Base-by-base conservation (phyloP, 2,113 vertebrate species). In the Clarias macrocephalus region DNA sequence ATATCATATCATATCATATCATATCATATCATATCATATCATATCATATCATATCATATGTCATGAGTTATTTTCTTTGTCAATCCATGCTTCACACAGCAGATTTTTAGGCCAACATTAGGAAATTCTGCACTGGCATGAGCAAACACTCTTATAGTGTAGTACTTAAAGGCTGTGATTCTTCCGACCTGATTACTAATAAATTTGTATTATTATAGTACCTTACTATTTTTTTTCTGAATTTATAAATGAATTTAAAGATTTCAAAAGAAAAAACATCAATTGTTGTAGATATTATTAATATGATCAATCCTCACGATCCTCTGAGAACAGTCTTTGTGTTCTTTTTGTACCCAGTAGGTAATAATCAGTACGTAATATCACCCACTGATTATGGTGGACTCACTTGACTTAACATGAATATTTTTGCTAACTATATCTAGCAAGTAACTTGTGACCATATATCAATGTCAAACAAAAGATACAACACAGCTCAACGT, bases 31-130 rank as follows among this genome's bases (percentile, higher is more conserved):
- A 2, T 33, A 33, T 33, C 33, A 2, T 10, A 76, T 12, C 28
- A 18, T 42, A 25, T 37, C 0, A 30, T 15, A 25, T 30, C 18
- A 33, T 84, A 37, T 23, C 9, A 57, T 60, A 63, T 52, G 52
- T 21, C 33, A 91, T 81, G 86, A 86, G 88, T 86, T 18, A 42
- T 48, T 89, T 63, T 81, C 80, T 85, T 88, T 42, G 42, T 42
- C 42, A 42, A 42, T 42, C 4, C 4, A 42, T 6, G 42, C 6
- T 42, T 87, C 85, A 66, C 89, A 92, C 93, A 92, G 93, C 92
- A 93, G 89, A 88, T 91, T 92, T 92, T 90, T 91, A 84, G 85
- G 90, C 93, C 93, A 92, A 93, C 87, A 86, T 89, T 87, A 82
- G 79, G 79, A 88, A 85, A 82, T 65, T 37, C 25, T 19, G 30